phyloP scores from a whole-genome alignment of 1,140 invertebrate genomes.

The Rhyacophila brunnea region DNA sequence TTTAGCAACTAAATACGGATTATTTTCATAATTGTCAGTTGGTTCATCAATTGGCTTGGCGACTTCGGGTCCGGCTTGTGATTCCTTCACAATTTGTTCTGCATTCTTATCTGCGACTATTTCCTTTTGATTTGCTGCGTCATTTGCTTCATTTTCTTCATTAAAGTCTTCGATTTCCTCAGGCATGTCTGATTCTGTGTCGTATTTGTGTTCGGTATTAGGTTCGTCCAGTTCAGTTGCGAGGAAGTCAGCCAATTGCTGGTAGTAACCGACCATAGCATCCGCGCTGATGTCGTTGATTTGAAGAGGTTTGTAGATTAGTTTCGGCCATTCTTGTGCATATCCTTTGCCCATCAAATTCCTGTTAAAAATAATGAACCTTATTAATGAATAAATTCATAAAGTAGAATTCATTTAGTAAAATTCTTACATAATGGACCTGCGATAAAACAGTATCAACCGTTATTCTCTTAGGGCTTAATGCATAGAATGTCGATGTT shows the following conservation, averaged over 20 bases:
- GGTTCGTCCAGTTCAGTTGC: constrained; percentile 37
- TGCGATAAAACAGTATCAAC: too few relatives aligned
- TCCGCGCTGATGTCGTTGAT: constrained; percentile 37
- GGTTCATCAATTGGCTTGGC: neutral
- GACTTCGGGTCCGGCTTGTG: neutral
- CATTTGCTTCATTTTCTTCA: constrained; percentile 7
- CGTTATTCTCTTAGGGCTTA: too few relatives aligned
- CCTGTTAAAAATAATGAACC: constrained; percentile 32
- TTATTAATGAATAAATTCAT: too few relatives aligned
- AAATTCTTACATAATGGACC: too few relatives aligned
- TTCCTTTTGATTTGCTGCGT: constrained; percentile 16
- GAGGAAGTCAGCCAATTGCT: constrained; percentile 42
- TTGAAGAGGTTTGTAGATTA: constrained; percentile 36
- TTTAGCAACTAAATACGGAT: constrained; percentile 29
- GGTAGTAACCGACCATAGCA: constrained; percentile 41
- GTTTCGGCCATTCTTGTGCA: constrained; percentile 35
- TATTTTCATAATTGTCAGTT: constrained; percentile 12
- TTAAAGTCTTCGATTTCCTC: constrained; percentile 7
- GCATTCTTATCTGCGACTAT: constrained; percentile 15
- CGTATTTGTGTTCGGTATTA: constrained; percentile 16
- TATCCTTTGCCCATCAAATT: constrained; percentile 36
- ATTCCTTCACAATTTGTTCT: neutral
- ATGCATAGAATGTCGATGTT: too few relatives aligned
- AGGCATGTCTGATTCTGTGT: neutral
- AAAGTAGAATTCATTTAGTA: too few relatives aligned